Conservation (phyloP, 2,888 invertebrate species). For the Nineta flava region DNA sequence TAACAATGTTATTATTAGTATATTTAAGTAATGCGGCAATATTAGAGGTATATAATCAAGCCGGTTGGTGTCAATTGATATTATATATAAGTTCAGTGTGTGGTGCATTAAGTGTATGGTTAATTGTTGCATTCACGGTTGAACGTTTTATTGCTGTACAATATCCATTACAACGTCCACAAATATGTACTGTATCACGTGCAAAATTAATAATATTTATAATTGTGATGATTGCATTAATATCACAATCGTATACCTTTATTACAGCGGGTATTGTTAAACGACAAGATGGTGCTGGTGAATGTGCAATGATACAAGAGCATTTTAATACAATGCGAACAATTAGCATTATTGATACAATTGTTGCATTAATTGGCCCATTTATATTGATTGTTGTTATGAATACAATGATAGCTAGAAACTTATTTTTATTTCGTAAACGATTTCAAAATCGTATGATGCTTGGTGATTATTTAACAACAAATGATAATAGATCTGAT, state of each 20-base stretch:
- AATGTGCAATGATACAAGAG: slow-evolving; percentile 33
- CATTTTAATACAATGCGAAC: slow-evolving; percentile 34
- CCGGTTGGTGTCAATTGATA: slow-evolving; percentile 38
- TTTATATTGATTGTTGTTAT: slow-evolving; percentile 41
- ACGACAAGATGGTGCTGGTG: slow-evolving; percentile 13
- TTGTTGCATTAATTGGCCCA: slow-evolving; percentile 44
- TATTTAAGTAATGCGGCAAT: slow-evolving; percentile 34
- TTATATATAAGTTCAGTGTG: slow-evolving; percentile 36
- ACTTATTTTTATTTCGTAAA: slow-evolving; percentile 30
- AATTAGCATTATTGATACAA: slow-evolving; percentile 40
- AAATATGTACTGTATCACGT: slow-evolving; percentile 41
- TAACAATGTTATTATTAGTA: slow-evolving; percentile 34
- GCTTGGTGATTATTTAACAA: slow-evolving; percentile 19
- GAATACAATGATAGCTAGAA: slow-evolving; percentile 44
- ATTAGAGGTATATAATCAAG: slow-evolving; percentile 31
- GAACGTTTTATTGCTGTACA: slow-evolving; percentile 52
- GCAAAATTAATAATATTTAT: slow-evolving; percentile 35
- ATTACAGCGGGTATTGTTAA: slow-evolving; percentile 28
- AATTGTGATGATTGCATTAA: slow-evolving; percentile 28
- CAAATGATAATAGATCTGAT: slow-evolving; percentile 25
- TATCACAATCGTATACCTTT: slow-evolving; percentile 28
- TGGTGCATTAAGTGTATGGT: slow-evolving; percentile 49
- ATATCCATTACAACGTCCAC: slow-evolving; percentile 39
- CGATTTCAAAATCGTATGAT: slow-evolving; percentile 24
- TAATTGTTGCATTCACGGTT: slow-evolving; percentile 52